Percentiles rank a stretch among this genome's conserved stretches.
Evolutionary conservation across 2,888 invertebrate species (phyloP).

Genomic region (Folsomia manolachei): DNA sequence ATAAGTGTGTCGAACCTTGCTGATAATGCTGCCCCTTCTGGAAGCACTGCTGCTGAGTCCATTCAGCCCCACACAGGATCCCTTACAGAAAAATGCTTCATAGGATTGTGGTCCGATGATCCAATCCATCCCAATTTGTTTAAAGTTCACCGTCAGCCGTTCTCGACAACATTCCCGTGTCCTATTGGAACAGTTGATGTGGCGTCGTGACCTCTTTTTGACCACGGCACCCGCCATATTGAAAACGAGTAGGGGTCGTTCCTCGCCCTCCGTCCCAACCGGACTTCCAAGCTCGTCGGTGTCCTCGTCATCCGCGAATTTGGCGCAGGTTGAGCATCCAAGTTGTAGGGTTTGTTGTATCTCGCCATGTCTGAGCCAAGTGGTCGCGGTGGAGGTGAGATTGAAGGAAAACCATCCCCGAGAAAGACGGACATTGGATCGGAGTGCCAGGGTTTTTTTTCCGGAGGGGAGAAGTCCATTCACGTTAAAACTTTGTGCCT

Average conservation of each 20-base stretch:
- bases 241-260: conserved; percentile 71
- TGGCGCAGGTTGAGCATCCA: conserved; percentile 70
- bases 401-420: conserved; percentile 76
- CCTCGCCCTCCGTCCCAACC: conserved; percentile 54
- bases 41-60: conserved; percentile 65
- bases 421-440: background rate
- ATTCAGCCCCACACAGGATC: conserved; percentile 71
- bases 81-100: conserved; percentile 83
- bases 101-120: conserved; percentile 78
- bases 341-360: conserved; percentile 69
- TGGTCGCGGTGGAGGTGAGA: conserved; percentile 70
- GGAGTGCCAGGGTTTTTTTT: background rate
- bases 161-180: conserved; percentile 78
- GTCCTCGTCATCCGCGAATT: conserved; percentile 60
- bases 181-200: conserved; percentile 67
- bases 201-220: conserved; percentile 62
- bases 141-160: conserved; percentile 76
- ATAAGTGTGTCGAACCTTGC: conserved; percentile 52
- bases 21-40: conserved; percentile 70
- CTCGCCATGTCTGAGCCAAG: conserved; percentile 64
- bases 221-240: conserved; percentile 58
- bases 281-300: conserved; percentile 56
- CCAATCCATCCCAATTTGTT: conserved; percentile 85
- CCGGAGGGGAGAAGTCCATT: conserved; percentile 63
- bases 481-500: conserved; percentile 71